Base-by-base conservation (phyloP, 2,888 invertebrate genomes). In the Tetragnatha montana region DNA sequence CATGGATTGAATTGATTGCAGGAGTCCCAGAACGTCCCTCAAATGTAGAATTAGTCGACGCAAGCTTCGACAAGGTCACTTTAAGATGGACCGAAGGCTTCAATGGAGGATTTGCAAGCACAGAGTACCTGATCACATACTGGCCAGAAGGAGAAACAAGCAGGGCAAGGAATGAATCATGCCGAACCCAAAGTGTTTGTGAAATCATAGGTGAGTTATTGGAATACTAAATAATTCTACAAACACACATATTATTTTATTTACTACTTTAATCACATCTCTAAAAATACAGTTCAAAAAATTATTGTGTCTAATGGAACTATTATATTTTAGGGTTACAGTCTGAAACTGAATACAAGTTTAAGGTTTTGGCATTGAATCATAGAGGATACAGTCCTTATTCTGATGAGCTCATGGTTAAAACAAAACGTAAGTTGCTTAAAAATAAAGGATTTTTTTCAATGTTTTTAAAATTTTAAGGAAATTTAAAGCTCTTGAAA, bases 21-120 rank as follows among this genome's bases (percentile, higher is more conserved):
- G 92, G 98, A 6, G 95, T 97, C 0, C 98, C 98, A 0, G 98
- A 98, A 93, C 95, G 96, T 89, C 98, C 98, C 0, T 95, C 95
- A 6, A 95, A 96, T 91, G 93, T 97, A 22, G 94, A 95, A 6
- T 95, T 96, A 10, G 94, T 96, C 87, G 91, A 91, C 93, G 95
- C 96, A 0, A 97, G 97, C 0, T 96, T 96, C 14, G 96, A 96
- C 87, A 96, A 95, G 92, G 96, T 97, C 0, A 96, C 96, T 0
- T 94, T 98, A 22, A 95, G 95, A 88, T 98, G 98, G 98, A 96
- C 96, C 92, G 96, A 97, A 0, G 98, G 98, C 0, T 98, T 98
- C 93, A 97, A 98, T 93, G 98, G 98, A 0, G 98, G 98, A 0
- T 94, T 97, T 87, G 95, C 96, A 80, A 97, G 96, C 92, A 98